These are phyloP conservation scores for Octonoba sinensis DNA, from an alignment of 2,888 invertebrate species.

Conservation along the genomic window DNA sequence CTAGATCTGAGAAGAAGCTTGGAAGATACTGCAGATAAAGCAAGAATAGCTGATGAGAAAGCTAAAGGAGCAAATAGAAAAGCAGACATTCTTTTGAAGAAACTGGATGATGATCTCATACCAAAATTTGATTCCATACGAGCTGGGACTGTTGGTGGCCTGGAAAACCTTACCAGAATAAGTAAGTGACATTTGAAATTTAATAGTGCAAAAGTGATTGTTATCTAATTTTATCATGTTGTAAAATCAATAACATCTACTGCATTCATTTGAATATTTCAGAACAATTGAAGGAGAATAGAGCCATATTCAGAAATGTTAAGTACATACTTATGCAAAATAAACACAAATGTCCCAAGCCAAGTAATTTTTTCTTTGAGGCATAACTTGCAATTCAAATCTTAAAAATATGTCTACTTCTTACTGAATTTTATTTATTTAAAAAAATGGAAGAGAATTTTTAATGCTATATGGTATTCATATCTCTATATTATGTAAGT, in stretches of 20 bases:
- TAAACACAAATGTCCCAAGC: too few relatives aligned
- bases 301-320: too few relatives aligned
- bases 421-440: too few relatives aligned
- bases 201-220: neutral
- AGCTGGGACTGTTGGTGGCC: conserved; percentile 64
- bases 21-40: conserved; percentile 20
- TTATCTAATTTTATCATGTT: neutral
- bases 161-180: conserved; percentile 66
- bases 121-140: conserved; percentile 63
- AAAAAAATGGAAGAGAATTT: too few relatives aligned
- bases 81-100: conserved; percentile 52
- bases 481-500: too few relatives aligned
- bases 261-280: neutral
- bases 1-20: neutral
- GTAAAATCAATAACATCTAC: neutral
- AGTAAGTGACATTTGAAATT: conserved; percentile 34
- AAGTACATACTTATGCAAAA: too few relatives aligned
- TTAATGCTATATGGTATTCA: too few relatives aligned
- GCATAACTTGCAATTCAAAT: too few relatives aligned
- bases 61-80: conserved; percentile 53
- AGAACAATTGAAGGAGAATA: neutral
- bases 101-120: conserved; percentile 57
- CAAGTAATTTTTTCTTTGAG: too few relatives aligned
- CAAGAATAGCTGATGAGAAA: conserved; percentile 36
- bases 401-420: too few relatives aligned